Base-by-base conservation (phyloP, 2,113 vertebrate species). In the Zosterops lateralis region DNA sequence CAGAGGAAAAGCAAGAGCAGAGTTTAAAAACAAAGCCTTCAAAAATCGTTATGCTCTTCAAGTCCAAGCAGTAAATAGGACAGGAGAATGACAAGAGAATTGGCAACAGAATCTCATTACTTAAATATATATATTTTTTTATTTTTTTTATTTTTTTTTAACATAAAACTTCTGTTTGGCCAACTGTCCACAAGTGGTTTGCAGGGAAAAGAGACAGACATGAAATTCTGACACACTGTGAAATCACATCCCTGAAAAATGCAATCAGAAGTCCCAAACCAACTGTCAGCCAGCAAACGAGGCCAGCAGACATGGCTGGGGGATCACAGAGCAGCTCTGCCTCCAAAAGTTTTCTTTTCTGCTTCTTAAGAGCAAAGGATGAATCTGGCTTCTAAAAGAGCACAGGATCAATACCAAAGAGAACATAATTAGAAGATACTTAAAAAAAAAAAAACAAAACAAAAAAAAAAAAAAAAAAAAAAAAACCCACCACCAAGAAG, bases 21-120 rank as follows among this genome's bases (percentile, higher is more conserved):
- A 86, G 88, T 96, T 96, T 95, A 92, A 96, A 96, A 96, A 89
- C 81, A 88, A 89, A 96, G 73, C 84, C 83, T 94, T 96, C 92
- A 96, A 86, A 92, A 94, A 81, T 66, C n/a, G 76, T 90, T 94
- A 51, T 85, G 93, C 92, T 93, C 93, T 96, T 93, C 92, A 95
- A 91, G 67, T 65, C 82, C 75, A 80, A 80, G 87, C 70, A 84
- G 65, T 86, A 89, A 95, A 87, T 76, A 82, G 62, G 87, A 90
- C 40, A 79, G 82, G 73, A 95, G 83, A 95, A 86, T 95, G 96
- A 97, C 95, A 96, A 92, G n/a, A 66, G 44, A 90, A 44, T 3
- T 91, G 81, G 90, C 92, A 96, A 84, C 56, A 74, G 90, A 89
- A 80, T 36, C 67, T 44, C 89, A 80, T 58, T 40, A 54, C 79